Percentiles rank a stretch among this genome's conserved stretches.
These are phyloP conservation scores for Cataglyphis albicans DNA, from an alignment of 2,888 invertebrate genomes.

Conservation along the genomic window DNA sequence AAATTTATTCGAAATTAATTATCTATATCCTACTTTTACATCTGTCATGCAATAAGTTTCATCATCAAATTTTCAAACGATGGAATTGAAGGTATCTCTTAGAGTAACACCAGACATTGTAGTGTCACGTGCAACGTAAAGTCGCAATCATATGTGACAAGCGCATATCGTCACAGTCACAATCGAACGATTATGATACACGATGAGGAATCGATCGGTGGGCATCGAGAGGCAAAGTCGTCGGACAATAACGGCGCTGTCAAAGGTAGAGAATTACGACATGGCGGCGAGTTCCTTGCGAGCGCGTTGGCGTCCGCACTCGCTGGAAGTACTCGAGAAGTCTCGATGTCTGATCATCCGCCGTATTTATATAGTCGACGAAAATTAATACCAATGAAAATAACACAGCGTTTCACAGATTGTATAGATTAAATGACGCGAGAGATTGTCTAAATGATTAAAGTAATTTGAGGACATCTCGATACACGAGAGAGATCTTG, in stretches of 20 bases:
- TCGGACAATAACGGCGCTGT: conserved; percentile 55
- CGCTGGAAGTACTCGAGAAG: background rate
- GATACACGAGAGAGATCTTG: background rate
- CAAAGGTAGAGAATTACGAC: conserved; percentile 54
- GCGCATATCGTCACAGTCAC: conserved; percentile 18
- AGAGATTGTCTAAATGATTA: background rate
- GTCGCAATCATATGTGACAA: background rate
- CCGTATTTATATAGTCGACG: background rate
- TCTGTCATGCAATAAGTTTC: background rate
- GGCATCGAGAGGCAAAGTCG: conserved; percentile 53
- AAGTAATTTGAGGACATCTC: background rate
- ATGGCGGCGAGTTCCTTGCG: conserved; percentile 42
- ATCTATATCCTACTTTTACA: background rate
- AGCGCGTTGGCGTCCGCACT: conserved; percentile 30
- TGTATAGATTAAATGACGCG: background rate
- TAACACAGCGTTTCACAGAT: background rate
- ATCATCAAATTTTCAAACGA: too few relatives aligned
- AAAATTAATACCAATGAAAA: background rate
- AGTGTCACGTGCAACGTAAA: background rate
- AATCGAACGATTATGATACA: conserved; percentile 38
- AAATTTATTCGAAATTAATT: background rate
- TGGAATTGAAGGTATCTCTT: background rate
- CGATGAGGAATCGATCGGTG: conserved; percentile 51
- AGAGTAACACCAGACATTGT: background rate
- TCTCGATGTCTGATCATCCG: background rate